A percentile compares a stretch with the other conserved stretches of the same genome.
Conservation (phyloP, 2,888 invertebrate species). For the Drosophila recens region DNA sequence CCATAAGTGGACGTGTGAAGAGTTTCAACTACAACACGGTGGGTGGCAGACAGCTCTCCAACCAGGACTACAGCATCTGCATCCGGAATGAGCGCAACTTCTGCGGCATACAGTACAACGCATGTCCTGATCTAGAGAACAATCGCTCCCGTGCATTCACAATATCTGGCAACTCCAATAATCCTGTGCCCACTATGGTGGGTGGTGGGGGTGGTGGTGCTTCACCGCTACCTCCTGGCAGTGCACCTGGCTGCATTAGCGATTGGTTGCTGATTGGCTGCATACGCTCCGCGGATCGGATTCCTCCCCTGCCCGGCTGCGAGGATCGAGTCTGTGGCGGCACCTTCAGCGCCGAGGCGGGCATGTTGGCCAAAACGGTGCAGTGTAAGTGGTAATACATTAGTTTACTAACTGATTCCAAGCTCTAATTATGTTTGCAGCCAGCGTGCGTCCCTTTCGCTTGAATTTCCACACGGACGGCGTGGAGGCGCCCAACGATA, state of each 20-base stretch:
- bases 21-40: conserved; percentile 94
- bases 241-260: conserved; percentile 88
- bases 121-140: conserved; percentile 90
- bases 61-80: conserved; percentile 95
- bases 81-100: conserved; percentile 94
- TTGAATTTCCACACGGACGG: conserved; percentile 92
- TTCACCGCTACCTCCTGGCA: conserved; percentile 85
- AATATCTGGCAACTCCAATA: conserved; percentile 91
- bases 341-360: conserved; percentile 91
- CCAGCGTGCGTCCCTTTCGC: conserved; percentile 92
- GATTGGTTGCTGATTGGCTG: conserved; percentile 94
- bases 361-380: conserved; percentile 89
- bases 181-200: conserved; percentile 89
- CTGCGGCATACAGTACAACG: conserved; percentile 93
- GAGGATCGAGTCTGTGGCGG: conserved; percentile 94
- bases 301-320: conserved; percentile 88
- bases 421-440: conserved; percentile 85
- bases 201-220: conserved; percentile 88
- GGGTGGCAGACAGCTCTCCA: conserved; percentile 92
- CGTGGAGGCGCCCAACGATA: conserved; percentile 90
- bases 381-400: conserved; percentile 88
- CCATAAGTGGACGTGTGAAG: conserved; percentile 92
- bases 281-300: conserved; percentile 86
- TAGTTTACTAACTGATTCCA: background rate
- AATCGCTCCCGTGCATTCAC: conserved; percentile 91